Evolutionary conservation across 2,888 invertebrate species (phyloP).

Genomic region (Eurytoma californica): DNA sequence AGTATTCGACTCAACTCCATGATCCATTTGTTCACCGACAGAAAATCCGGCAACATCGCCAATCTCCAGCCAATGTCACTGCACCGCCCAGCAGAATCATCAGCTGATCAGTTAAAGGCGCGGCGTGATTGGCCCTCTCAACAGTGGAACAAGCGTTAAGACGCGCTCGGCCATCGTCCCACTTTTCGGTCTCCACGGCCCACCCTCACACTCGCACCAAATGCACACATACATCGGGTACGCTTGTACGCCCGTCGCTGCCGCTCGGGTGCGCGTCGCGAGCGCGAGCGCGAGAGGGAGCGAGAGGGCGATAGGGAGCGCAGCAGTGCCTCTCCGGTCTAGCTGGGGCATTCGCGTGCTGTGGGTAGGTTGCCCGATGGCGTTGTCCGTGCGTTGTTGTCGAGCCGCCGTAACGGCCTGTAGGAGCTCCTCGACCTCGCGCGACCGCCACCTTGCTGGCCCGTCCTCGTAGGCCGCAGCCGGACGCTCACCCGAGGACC

Average conservation of each 20-base stretch:
- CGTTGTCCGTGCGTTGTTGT: conserved; percentile 36
- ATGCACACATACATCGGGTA: no score
- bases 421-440: neutral
- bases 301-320: conserved; percentile 18
- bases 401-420: conserved; percentile 18
- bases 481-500: neutral
- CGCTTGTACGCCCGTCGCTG: no score
- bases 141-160: neutral
- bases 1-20: neutral
- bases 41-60: conserved; percentile 48
- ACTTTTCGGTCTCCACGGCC: neutral
- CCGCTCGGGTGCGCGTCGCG: neutral
- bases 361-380: conserved; percentile 28
- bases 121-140: neutral
- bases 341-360: no score
- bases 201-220: no score
- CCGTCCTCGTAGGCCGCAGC: neutral
- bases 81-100: neutral
- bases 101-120: conserved; percentile 50
- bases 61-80: neutral
- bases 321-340: no score
- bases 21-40: neutral
- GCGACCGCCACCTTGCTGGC: neutral
- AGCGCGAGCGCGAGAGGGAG: neutral
- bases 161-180: conserved; percentile 15